These are phyloP conservation scores for Fulica atra DNA, from an alignment of 2,113 vertebrate genomes.

Conservation along the genomic window DNA sequence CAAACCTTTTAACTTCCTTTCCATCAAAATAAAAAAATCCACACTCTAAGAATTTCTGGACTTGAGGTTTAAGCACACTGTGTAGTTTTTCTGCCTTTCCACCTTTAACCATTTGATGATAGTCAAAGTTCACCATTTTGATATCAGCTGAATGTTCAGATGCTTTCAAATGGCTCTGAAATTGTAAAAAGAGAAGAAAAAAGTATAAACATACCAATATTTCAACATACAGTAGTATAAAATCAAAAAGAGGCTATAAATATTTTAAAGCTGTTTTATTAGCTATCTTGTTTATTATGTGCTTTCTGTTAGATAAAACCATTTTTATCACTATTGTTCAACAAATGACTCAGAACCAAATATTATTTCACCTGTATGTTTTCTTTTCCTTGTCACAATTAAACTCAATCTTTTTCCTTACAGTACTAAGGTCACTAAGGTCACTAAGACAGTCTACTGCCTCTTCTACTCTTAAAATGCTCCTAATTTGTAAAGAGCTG, in stretches of 20 bases:
- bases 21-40: constrained; percentile 94
- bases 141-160: constrained; percentile 88
- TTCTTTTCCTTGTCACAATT: not conserved
- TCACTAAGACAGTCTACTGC: not conserved
- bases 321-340: not conserved
- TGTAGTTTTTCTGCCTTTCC: constrained; percentile 93
- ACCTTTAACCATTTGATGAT: constrained; percentile 97
- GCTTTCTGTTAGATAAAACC: not conserved
- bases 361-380: not conserved
- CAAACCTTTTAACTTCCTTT: constrained; percentile 88
- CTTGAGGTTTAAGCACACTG: constrained; percentile 89
- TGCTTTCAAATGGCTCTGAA: constrained; percentile 94
- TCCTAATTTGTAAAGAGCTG: not conserved
- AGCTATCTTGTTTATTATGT: not conserved
- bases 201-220: not conserved
- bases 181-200: not conserved
- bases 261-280: not conserved
- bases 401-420: not conserved
- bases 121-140: constrained; percentile 97
- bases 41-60: constrained; percentile 91
- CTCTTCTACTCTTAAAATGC: not conserved
- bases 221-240: not conserved
- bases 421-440: no score
- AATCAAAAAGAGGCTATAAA: not conserved
- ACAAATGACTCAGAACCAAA: not conserved